Evolutionary conservation across 2,888 invertebrate species (phyloP).

Genomic region (Temnothorax rugatulus): DNA sequence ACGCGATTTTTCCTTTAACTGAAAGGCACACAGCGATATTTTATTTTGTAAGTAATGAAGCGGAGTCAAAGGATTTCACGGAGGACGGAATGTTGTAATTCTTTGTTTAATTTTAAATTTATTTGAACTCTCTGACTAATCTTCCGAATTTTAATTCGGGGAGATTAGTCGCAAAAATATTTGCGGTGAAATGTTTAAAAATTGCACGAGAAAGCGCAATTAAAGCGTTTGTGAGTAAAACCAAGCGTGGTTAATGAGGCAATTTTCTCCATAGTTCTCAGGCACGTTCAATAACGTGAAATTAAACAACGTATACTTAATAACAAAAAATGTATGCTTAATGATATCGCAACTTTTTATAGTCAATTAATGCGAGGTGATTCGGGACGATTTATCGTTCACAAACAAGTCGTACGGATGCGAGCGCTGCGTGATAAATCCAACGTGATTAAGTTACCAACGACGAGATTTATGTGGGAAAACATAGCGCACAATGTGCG

Average conservation of each 20-base stretch:
- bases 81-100: background rate
- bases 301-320: background rate
- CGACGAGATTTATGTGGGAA: conserved; percentile 44
- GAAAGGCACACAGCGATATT: background rate
- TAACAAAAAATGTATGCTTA: conserved; percentile 11
- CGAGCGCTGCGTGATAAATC: conserved; percentile 44
- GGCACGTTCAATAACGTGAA: background rate
- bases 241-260: background rate
- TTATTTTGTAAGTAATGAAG: background rate
- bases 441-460: conserved; percentile 52
- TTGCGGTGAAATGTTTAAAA: background rate
- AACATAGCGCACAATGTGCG: conserved; percentile 38
- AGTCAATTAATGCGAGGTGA: conserved; percentile 13
- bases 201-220: background rate
- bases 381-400: conserved; percentile 34
- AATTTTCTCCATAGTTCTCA: background rate
- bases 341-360: conserved; percentile 29
- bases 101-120: background rate
- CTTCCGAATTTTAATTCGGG: background rate
- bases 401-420: conserved; percentile 40
- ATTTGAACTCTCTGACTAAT: background rate
- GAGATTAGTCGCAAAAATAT: background rate
- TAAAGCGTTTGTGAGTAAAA: background rate
- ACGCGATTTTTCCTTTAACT: background rate
- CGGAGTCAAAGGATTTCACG: background rate